These are phyloP conservation scores for Andrena camellia DNA, from an alignment of 2,888 invertebrate species.

Conservation along the genomic window DNA sequence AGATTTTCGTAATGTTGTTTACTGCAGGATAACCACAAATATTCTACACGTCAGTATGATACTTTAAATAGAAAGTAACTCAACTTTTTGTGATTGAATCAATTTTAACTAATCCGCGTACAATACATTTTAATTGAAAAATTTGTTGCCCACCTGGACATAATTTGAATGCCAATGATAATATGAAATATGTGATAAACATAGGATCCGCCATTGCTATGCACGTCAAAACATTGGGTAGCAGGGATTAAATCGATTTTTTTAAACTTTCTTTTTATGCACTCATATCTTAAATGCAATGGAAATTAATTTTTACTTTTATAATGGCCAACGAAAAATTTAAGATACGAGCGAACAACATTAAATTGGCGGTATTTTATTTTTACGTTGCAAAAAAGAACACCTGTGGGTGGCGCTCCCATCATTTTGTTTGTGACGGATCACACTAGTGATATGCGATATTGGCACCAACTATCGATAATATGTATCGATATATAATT, in stretches of 20 bases:
- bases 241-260: conserved; percentile 60
- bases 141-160: conserved; percentile 76
- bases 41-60: neutral
- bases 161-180: conserved; percentile 80
- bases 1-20: conserved; percentile 8
- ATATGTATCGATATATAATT: too few species aligned
- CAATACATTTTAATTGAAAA: neutral
- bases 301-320: conserved; percentile 9
- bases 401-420: conserved; percentile 47
- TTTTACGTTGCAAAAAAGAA: conserved; percentile 38
- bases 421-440: neutral
- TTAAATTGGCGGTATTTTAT: conserved; percentile 58
- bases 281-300: neutral
- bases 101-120: neutral
- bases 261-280: neutral
- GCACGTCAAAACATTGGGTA: conserved; percentile 81
- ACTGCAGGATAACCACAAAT: conserved; percentile 15
- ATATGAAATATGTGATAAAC: conserved; percentile 81
- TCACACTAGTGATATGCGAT: too few species aligned
- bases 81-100: neutral
- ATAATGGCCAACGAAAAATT: conserved; percentile 19
- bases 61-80: neutral
- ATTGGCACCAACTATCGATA: too few species aligned
- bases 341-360: conserved; percentile 38
- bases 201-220: conserved; percentile 82